phyloP scores from a whole-genome alignment of 2,888 invertebrate species.

The Laspeyria flexula region DNA sequence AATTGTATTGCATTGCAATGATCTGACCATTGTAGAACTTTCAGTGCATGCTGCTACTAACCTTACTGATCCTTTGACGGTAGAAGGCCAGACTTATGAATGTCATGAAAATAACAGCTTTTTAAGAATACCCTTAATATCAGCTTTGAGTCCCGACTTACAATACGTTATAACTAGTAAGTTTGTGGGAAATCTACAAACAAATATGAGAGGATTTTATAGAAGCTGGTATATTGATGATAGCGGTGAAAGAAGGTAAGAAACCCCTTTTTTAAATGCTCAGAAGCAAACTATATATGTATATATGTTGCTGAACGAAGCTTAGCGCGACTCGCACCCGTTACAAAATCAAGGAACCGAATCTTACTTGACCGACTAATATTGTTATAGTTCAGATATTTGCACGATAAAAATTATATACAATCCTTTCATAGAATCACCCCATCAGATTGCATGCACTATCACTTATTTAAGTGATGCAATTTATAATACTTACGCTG shows the following conservation, averaged over 20 bases:
- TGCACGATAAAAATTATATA: no score
- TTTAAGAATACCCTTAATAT: constrained; percentile 55
- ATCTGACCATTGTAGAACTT: constrained; percentile 66
- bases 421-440: no score
- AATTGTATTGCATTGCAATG: constrained; percentile 74
- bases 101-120: constrained; percentile 66
- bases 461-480: no score
- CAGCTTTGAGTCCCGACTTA: constrained; percentile 34
- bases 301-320: no score
- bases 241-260: constrained; percentile 77
- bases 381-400: no score
- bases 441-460: no score
- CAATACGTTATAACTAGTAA: constrained; percentile 88
- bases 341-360: no score
- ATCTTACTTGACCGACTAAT: no score
- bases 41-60: constrained; percentile 56
- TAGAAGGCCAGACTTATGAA: constrained; percentile 42
- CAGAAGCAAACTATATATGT: no score
- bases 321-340: no score
- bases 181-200: constrained; percentile 89
- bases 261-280: no score
- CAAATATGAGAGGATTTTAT: constrained; percentile 92
- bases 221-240: constrained; percentile 90
- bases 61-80: constrained; percentile 35
- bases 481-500: constrained; percentile 61